Base-by-base conservation (phyloP, 2,797 vertebrate species). In the Myotis planiceps region DNA sequence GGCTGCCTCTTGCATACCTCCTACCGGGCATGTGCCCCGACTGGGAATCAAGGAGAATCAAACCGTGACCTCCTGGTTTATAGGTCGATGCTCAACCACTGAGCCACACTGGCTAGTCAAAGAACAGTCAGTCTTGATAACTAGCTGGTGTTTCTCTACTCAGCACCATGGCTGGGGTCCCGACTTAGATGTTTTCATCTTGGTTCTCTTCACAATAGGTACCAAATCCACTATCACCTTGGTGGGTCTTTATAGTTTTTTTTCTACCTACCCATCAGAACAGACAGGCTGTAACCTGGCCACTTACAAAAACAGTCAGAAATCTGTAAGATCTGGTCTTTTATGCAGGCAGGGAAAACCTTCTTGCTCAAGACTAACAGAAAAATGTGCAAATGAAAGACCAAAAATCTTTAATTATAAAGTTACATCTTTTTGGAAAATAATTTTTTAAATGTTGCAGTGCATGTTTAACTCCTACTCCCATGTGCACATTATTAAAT, bases 341-440 rank as follows among this genome's bases (percentile, higher is more conserved):
- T 74, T 47, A 55, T 94, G 87, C 8, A 94, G 75, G 23, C 37
- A 47, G 39, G 76, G 23, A 78, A 81, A 27, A 96, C 45, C 16
- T 66, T 55, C 78, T 88, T 71, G 81, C 23, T 92, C 47, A 96
- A 86, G 8, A 71, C 75, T 39, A 58, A 91, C 27, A 96, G 47
- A 29, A 68, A 76, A 69, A 32, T 76, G 14, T 94, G 63, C 74
- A 85, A 94, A 32, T 83, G 37, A 96, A 95, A 92, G 58, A 58
- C 74, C 60, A 91, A 68, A 97, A 92, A 88, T 47, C 42, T 92
- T 97, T n/a, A 88, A 96, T 95, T 89, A 76, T 96, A 83, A 83
- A 39, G 72, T 95, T 47, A 14, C 69, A 96, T 34, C 78, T 49
- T 72, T 21, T 55, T 75, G 29, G 13, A 75, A 75, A 49, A 72